Base-by-base conservation (phyloP, 2,113 vertebrate species). In the Lampris megalopsis region DNA sequence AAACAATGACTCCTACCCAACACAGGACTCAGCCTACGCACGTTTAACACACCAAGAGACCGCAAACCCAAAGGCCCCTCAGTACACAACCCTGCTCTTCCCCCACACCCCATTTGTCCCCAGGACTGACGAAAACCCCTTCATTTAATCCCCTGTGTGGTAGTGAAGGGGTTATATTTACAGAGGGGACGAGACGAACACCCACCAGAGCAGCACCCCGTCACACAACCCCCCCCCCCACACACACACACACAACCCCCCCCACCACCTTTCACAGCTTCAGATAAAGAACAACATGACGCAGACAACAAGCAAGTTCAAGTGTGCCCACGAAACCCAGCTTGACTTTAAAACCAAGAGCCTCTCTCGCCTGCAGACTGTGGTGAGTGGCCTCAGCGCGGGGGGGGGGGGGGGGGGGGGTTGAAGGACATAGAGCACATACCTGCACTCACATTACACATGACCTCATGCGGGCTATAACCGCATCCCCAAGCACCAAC, bases 391-490 rank as follows among this genome's bases (percentile, higher is more conserved):
- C 49, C 79, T 63, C 59, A 85, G 69, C 72, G 75, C 10, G 57
- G 65, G 40, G 2, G 2, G 75, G 43, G 58, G 24, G 47, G 3
- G 11, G 54, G 2, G 4, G 52, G 47, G 70, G 77, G 57, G 9
- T 0, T 83, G 84, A 87, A 88, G 88, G 88, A 80, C 90, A 87
- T 66, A 38, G 81, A 50, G 59, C 63, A 82, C 79, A 83, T 90
- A 77, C 69, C 75, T 89, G 71, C 75, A 80, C 83, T 83, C 85
- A 83, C 57, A 77, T 90, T 83, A 81, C 77, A 68, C 65, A 87
- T 90, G 86, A 89, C 80, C 45, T 88, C 83, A 89, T 70, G 35
- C 50, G 24, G 24, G 24, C 24, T 24, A 24, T 24, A 24, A 24
- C 24, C 24, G 24, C 24, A 24, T 24, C 24, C 24, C 24, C 24